These are phyloP conservation scores for Pimephales promelas DNA, from an alignment of 2,113 vertebrate species.

Conservation along the genomic window DNA sequence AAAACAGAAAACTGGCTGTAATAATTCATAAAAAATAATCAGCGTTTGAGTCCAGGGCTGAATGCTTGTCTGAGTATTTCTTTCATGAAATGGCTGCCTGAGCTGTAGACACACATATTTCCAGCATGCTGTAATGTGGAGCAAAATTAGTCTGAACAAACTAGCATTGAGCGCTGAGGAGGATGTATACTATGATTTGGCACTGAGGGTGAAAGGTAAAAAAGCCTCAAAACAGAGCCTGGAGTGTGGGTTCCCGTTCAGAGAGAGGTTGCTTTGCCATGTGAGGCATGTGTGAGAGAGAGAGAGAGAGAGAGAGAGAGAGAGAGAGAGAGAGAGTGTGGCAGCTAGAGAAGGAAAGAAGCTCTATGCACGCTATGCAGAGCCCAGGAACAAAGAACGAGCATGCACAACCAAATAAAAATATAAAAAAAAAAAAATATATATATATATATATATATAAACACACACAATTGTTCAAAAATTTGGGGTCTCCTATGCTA, in stretches of 20 bases:
- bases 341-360: neutral
- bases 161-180: conserved; percentile 26
- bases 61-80: conserved; percentile 48
- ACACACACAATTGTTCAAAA: neutral
- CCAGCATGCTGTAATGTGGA: conserved; percentile 49
- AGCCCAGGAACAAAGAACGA: neutral
- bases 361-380: neutral
- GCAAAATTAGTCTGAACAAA: conserved; percentile 50
- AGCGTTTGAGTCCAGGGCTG: conserved; percentile 27
- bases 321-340: neutral
- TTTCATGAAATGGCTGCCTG: conserved; percentile 35
- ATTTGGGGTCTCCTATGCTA: neutral
- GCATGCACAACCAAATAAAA: neutral
- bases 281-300: neutral
- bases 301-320: neutral
- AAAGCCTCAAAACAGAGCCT: conserved; percentile 45
- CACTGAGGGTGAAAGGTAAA: conserved; percentile 12
- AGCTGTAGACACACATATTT: conserved; percentile 52
- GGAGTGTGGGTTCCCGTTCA: conserved; percentile 35
- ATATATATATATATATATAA: no score
- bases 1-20: conserved; percentile 41
- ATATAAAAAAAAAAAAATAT: neutral
- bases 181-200: neutral
- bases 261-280: conserved; percentile 50
- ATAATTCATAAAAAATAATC: conserved; percentile 9